Conservation (phyloP, 2,797 vertebrate species). For the Myotis findleyi region DNA sequence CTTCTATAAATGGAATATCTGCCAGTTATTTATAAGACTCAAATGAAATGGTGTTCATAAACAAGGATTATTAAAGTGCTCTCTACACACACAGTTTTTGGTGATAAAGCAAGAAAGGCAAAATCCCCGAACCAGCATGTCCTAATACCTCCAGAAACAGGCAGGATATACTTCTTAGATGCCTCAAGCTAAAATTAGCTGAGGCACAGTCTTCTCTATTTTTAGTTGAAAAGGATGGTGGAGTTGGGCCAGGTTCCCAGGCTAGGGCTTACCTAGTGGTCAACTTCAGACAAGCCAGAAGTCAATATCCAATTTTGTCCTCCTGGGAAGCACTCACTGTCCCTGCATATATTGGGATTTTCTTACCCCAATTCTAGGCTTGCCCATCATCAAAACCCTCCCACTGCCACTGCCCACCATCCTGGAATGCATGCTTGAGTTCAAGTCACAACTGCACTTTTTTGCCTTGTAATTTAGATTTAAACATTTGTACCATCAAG, state of each 20-base stretch:
- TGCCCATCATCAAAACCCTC: background rate
- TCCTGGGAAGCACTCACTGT: background rate
- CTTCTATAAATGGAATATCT: constrained; percentile 13
- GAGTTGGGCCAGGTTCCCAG: constrained; percentile 64
- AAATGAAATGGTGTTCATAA: constrained; percentile 17
- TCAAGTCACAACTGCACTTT: background rate
- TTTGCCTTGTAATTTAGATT: background rate
- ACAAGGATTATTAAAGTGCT: constrained; percentile 1
- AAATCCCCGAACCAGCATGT: constrained; percentile 61
- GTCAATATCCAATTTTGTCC: background rate
- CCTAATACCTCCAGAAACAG: constrained; percentile 61
- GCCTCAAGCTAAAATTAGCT: constrained; percentile 71
- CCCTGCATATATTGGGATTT: background rate
- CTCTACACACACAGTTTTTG: constrained; percentile 30
- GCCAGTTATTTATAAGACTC: background rate
- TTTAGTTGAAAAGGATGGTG: constrained; percentile 67
- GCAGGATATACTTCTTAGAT: constrained; percentile 56
- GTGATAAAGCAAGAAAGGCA: constrained; percentile 64
- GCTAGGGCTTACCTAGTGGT: constrained; percentile 62
- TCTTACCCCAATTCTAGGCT: background rate
- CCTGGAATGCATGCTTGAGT: background rate
- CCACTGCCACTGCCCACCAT: background rate
- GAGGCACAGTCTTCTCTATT: constrained; percentile 69
- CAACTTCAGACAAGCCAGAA: constrained; percentile 40
- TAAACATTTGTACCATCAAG: constrained; percentile 1